phyloP scores from a whole-genome alignment of 2,113 vertebrate genomes.

The Chroicocephalus ridibundus region DNA sequence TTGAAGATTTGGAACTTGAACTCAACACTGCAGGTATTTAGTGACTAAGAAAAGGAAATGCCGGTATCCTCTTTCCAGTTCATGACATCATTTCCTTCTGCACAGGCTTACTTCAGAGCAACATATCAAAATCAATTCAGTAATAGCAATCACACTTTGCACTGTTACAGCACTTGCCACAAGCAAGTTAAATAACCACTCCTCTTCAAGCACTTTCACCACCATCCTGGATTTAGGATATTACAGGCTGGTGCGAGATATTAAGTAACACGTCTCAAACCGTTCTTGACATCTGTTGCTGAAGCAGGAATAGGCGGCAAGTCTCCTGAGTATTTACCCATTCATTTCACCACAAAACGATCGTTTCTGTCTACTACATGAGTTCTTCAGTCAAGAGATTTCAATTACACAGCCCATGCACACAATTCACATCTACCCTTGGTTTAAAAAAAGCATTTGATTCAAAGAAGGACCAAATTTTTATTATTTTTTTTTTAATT shows the following conservation, averaged over 20 bases:
- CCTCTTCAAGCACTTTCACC: not conserved
- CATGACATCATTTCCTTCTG: not conserved
- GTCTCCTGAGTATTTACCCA: constrained; percentile 16
- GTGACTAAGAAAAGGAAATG: not conserved
- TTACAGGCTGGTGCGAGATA: not conserved
- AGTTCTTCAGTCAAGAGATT: constrained; percentile 44
- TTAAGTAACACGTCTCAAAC: not conserved
- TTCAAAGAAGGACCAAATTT: not conserved
- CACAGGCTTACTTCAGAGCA: not conserved
- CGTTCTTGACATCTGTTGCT: not conserved
- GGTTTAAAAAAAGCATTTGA: not conserved
- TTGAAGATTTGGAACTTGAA: not conserved
- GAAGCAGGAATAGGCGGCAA: not conserved
- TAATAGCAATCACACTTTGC: not conserved
- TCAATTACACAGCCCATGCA: constrained; percentile 22
- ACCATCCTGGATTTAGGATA: constrained; percentile 11
- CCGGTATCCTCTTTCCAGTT: not conserved
- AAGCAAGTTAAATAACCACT: not conserved
- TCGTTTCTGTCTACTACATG: not conserved
- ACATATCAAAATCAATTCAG: not conserved
- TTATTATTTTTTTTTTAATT: not conserved
- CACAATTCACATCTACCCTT: constrained; percentile 34
- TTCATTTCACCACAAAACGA: not conserved
- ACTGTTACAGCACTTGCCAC: not conserved
- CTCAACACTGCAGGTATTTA: not conserved